Percentiles rank a stretch among this genome's conserved stretches.
Conservation (phyloP, 2,113 vertebrate genomes). For the Oxygymnocypris stewartii region DNA sequence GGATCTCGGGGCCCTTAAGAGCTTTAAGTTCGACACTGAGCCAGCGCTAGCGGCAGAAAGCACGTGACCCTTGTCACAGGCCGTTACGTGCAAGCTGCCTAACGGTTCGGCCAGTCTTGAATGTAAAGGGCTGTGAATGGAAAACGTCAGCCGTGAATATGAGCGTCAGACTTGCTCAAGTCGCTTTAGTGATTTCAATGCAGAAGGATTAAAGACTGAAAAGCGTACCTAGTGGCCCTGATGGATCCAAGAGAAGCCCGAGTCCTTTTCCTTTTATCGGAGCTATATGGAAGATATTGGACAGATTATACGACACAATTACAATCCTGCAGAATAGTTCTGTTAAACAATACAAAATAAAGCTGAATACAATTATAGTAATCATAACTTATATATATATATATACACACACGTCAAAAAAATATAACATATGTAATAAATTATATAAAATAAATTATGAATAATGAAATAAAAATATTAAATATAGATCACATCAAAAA, state of each 20-base stretch:
- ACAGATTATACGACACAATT: conserved; percentile 64
- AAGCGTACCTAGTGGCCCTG: conserved; percentile 61
- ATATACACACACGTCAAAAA: too few species aligned
- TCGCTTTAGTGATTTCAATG: neutral
- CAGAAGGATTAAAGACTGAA: neutral
- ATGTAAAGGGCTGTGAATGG: conserved; percentile 74
- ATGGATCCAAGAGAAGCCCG: conserved; percentile 72
- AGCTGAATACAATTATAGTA: too few species aligned
- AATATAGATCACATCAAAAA: too few species aligned
- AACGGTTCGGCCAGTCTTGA: conserved; percentile 75
- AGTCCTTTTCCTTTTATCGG: conserved; percentile 86
- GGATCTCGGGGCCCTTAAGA: conserved; percentile 19
- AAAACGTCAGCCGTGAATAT: conserved; percentile 58
- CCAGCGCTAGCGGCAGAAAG: conserved; percentile 67
- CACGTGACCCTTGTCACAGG: conserved; percentile 66
- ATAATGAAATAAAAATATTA: too few species aligned
- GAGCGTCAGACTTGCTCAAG: conserved; percentile 47
- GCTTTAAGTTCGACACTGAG: conserved; percentile 72
- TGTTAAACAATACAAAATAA: conserved; percentile 54
- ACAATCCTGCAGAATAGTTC: conserved; percentile 83
- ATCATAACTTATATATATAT: too few species aligned
- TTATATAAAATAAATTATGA: too few species aligned
- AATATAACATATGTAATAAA: too few species aligned
- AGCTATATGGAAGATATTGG: conserved; percentile 77
- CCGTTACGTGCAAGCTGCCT: conserved; percentile 75